phyloP scores from a whole-genome alignment of 2,888 invertebrate species.

The Fissipunctia ypsillon region DNA sequence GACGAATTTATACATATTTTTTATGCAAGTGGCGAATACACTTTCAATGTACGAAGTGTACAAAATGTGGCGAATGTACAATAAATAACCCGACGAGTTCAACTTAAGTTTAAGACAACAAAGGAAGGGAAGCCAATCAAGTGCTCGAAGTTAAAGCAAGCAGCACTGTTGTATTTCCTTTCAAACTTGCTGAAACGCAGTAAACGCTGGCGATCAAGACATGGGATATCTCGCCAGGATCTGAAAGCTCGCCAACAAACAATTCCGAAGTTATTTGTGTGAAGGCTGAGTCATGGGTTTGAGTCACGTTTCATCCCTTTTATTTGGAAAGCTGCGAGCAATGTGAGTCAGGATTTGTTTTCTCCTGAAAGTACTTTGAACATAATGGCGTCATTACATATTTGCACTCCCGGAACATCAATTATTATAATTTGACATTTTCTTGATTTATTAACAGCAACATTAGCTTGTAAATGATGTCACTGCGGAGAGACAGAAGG shows the following conservation, averaged over 20 bases:
- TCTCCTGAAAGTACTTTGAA: conserved; percentile 36
- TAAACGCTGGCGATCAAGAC: conserved; percentile 20
- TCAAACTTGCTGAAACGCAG: conserved; percentile 8
- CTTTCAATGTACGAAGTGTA: too few relatives aligned
- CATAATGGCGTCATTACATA: conserved; percentile 24
- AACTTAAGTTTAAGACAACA: conserved; percentile 10
- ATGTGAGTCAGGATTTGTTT: conserved; percentile 62
- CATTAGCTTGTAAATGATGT: neutral
- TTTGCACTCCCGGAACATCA: conserved; percentile 15
- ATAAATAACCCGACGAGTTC: too few relatives aligned
- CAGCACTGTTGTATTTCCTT: neutral
- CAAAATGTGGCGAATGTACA: too few relatives aligned
- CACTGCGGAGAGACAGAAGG: neutral
- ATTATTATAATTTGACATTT: conserved; percentile 42
- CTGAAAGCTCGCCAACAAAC: conserved; percentile 54
- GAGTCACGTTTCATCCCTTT: conserved; percentile 65
- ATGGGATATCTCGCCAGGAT: conserved; percentile 38
- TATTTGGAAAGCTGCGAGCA: conserved; percentile 55
- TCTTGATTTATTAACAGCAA: conserved; percentile 19
- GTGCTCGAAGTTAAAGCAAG: neutral
- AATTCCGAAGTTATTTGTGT: conserved; percentile 56
- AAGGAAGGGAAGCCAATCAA: conserved; percentile 12
- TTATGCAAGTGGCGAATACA: too few relatives aligned
- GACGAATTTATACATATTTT: too few relatives aligned
- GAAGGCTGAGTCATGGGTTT: conserved; percentile 50